Evolutionary conservation across 2,888 invertebrate genomes (phyloP), one percentile per base, ranked within the genome.

Genomic region (Hofmannophila pseudospretella): DNA sequence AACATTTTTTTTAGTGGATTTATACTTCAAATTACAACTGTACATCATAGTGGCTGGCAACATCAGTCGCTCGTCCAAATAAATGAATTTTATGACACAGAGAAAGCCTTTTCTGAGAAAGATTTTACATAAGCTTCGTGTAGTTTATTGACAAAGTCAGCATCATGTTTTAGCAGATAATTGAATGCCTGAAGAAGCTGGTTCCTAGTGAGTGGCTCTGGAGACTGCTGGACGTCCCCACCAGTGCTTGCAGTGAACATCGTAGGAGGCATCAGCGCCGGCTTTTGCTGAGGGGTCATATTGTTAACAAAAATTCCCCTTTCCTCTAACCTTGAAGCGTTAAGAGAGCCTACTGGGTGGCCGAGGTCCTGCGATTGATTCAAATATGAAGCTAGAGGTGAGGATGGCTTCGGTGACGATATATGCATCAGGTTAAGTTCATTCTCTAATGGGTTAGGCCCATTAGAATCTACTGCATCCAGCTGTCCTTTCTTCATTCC

Each of bases 41-140:
- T 85, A 85, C 85, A 85, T 54, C 60, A 58, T 60, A 50, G 60
- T 55, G 52, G 57, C 69, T 60, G 66, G 65, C 54, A 54, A 66
- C 50, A 55, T 60, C 63, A 67, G 71, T 47, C 54, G 55, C 63
- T 52, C 42, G 49, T 63, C 57, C 50, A 35, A 45, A 60, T 66
- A 42, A 66, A 67, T 61, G 54, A 65, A 64, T 61, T 68, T 80
- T 86, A 86, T 68, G 85, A 86, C 54, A 85, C 85, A 39, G 85
- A 85, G 56, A 78, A 85, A 38, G 82, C 67, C 62, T 86, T 86
- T 65, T 94, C 93, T 65, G 93, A 89, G 63, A 94, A 93, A 20
- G 94, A 94, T 79, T 95, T 94, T 10, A 96, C 92, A 70, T 97
- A 97, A 36, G 96, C 97, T 80, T 97, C 96, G 67, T 97, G 96